A percentile compares a stretch with the other conserved stretches of the same genome.
These are phyloP conservation scores for Heterodera filipjevi DNA, from an alignment of 2,888 invertebrate species.

Conservation along the genomic window DNA sequence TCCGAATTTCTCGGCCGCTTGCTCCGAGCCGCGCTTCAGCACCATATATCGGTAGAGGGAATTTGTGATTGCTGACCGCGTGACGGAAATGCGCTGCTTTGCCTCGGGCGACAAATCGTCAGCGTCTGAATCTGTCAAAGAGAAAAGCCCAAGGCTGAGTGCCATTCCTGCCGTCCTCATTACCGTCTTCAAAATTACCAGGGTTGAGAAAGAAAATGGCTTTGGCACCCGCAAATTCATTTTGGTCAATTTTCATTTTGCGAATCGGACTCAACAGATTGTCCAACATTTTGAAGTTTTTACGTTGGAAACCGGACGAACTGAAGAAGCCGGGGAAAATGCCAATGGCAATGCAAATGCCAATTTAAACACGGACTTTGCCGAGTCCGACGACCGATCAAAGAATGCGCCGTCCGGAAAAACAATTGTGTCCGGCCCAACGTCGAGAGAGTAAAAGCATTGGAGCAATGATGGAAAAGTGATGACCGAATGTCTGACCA, in stretches of 20 bases:
- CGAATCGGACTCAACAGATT: constrained; percentile 61
- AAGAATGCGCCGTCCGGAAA: constrained; percentile 63
- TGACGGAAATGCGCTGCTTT: constrained; percentile 51
- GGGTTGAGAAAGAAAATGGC: constrained; percentile 65
- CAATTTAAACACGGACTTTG: constrained; percentile 43
- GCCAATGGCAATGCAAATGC: constrained; percentile 12
- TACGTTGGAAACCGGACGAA: constrained; percentile 49
- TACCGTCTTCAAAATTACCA: constrained; percentile 44
- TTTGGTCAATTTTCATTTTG: constrained; percentile 55
- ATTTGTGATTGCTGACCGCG: constrained; percentile 57
- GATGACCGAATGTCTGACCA: constrained; percentile 62
- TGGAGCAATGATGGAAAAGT: constrained; percentile 63
- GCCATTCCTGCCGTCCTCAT: background rate
- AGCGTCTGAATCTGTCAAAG: constrained; percentile 50
- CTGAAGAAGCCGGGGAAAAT: constrained; percentile 41
- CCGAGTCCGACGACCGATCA: constrained; percentile 57
- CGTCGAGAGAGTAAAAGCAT: constrained; percentile 60
- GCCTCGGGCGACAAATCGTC: constrained; percentile 57
- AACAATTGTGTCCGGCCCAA: constrained; percentile 60
- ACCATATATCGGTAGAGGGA: constrained; percentile 62
- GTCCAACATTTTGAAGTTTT: constrained; percentile 60
- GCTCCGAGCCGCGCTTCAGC: constrained; percentile 52
- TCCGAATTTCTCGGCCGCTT: constrained; percentile 62
- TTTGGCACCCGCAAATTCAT: constrained; percentile 63
- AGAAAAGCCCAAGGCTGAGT: constrained; percentile 17